phyloP scores from a whole-genome alignment of 2,888 invertebrate species.

The Teleiodes luculella region DNA sequence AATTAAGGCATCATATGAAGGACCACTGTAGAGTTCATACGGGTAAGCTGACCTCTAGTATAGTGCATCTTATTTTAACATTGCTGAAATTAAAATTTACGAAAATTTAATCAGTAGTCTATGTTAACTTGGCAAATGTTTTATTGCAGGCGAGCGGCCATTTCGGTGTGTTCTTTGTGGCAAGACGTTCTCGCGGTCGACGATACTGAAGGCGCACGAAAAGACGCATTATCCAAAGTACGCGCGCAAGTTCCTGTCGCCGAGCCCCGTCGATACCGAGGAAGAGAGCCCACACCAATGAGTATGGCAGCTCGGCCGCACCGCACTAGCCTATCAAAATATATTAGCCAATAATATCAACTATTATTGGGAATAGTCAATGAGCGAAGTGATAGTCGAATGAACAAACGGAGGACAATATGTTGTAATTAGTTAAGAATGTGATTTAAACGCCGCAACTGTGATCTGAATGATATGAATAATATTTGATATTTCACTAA shows the following conservation, averaged over 20 bases:
- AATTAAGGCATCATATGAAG: constrained; percentile 95
- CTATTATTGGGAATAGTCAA: constrained; percentile 56
- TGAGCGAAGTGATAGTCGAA: constrained; percentile 58
- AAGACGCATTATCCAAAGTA: constrained; percentile 96
- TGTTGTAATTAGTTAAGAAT: constrained; percentile 77
- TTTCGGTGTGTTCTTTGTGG: constrained; percentile 93
- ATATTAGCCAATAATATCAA: constrained; percentile 46
- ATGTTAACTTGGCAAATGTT: constrained; percentile 10
- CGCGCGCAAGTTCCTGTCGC: constrained; percentile 92
- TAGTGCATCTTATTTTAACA: no score
- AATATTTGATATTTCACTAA: constrained; percentile 79
- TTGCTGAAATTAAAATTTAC: no score
- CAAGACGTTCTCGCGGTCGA: constrained; percentile 93
- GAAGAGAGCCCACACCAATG: constrained; percentile 88
- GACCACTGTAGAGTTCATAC: constrained; percentile 96
- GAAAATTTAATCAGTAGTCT: background rate
- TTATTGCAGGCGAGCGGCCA: constrained; percentile 85
- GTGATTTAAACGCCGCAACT: constrained; percentile 79
- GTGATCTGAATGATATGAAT: constrained; percentile 80
- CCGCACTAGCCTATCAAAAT: constrained; percentile 43
- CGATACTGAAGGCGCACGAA: constrained; percentile 94
- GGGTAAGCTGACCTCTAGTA: constrained; percentile 70
- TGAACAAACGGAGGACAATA: constrained; percentile 75
- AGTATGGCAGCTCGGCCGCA: constrained; percentile 43
- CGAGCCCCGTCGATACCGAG: constrained; percentile 90